These are phyloP conservation scores for Hylyphantes graminicola DNA, from an alignment of 1,140 invertebrate species.

Conservation along the genomic window DNA sequence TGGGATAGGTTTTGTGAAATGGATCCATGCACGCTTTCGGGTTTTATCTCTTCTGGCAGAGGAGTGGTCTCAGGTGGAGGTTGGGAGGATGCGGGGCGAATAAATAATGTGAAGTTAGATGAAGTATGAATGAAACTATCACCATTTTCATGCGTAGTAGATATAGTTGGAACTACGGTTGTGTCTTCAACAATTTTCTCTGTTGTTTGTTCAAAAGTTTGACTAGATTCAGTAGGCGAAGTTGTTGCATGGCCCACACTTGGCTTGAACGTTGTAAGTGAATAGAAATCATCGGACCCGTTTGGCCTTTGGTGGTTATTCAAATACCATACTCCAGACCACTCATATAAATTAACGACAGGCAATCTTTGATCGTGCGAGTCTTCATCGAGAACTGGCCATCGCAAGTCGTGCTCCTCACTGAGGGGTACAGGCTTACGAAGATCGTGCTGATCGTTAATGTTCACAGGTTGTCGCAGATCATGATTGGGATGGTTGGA, in stretches of 20 bases:
- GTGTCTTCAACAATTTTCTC: too few species aligned
- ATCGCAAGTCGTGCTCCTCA: neutral
- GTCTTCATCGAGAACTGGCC: neutral
- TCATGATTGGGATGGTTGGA: neutral
- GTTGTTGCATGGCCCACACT: neutral
- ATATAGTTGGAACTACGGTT: too few species aligned
- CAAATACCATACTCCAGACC: neutral
- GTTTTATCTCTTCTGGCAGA: too few species aligned
- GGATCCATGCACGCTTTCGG: too few species aligned
- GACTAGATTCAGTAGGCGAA: neutral
- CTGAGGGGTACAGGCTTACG: conserved; percentile 4
- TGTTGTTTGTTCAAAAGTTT: neutral
- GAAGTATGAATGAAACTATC: neutral
- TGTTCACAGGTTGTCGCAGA: neutral
- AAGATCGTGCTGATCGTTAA: neutral
- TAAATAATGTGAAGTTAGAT: conserved; percentile 11
- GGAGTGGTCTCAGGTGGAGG: neutral
- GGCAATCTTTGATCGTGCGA: conserved; percentile 8
- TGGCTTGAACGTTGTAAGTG: neutral
- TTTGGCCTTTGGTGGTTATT: neutral
- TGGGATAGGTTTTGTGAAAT: too few species aligned
- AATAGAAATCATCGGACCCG: neutral
- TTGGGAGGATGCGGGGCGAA: conserved; percentile 2
- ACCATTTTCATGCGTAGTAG: too few species aligned
- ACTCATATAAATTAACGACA: neutral